Conservation (phyloP, 2,797 vertebrate genomes). For the Rhinogobio ventralis region DNA sequence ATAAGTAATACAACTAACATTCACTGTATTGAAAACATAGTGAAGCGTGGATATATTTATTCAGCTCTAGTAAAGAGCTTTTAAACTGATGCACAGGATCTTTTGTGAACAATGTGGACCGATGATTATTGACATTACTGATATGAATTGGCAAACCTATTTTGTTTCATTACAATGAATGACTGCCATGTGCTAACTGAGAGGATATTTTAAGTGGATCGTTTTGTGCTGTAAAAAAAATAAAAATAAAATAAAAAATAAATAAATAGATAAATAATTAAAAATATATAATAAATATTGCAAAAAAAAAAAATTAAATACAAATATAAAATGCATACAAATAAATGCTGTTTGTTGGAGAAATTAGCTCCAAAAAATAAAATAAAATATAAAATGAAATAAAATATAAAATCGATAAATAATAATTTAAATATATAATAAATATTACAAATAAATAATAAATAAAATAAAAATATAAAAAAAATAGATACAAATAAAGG, state of each 20-base stretch:
- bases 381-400: no score
- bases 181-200: not conserved
- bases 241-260: no score
- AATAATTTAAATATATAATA: no score
- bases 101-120: not conserved
- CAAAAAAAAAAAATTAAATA: not conserved
- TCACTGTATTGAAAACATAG: not conserved
- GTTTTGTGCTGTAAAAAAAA: no score
- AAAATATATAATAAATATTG: no score
- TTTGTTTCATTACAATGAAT: not conserved
- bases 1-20: not conserved
- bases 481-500: no score
- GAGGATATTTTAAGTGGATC: not conserved
- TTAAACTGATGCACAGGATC: not conserved
- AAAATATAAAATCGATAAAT: no score
- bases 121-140: not conserved
- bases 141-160: not conserved
- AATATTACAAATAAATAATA: no score
- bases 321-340: no score
- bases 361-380: not conserved
- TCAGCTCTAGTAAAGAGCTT: not conserved
- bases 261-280: no score
- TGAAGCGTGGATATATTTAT: not conserved
- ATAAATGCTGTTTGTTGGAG: not conserved
- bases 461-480: no score